phyloP scores from a whole-genome alignment of 30 jellyfish, hydroid and myxozoan genomes.

The Phacellophora camtschatica region DNA sequence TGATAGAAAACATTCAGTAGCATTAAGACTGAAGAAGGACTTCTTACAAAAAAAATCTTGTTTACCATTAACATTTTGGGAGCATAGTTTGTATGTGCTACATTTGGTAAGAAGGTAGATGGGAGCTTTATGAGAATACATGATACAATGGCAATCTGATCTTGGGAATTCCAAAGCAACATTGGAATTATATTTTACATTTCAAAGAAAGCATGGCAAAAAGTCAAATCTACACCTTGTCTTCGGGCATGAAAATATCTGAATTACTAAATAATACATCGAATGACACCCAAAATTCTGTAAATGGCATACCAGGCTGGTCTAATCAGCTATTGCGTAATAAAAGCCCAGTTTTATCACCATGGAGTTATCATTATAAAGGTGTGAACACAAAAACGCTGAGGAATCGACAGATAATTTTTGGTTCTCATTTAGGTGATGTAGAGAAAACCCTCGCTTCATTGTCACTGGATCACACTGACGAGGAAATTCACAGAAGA shows the following conservation, averaged over 20 bases:
- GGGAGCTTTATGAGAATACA: too few relatives aligned
- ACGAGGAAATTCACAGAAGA: conserved; percentile 46
- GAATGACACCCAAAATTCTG: not conserved
- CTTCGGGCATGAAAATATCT: conserved; percentile 36
- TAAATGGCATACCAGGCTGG: not conserved
- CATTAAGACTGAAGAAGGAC: too few relatives aligned
- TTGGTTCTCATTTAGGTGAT: conserved; percentile 18
- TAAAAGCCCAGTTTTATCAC: conserved; percentile 21
- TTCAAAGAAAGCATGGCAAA: not conserved
- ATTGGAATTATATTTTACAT: too few relatives aligned
- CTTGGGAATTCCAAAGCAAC: too few relatives aligned
- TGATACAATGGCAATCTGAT: too few relatives aligned
- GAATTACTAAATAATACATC: conserved; percentile 8
- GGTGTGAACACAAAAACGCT: not conserved
- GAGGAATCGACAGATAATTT: not conserved
- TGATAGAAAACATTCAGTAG: too few relatives aligned
- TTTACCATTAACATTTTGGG: too few relatives aligned
- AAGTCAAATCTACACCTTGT: conserved; percentile 20
- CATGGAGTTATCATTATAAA: conserved; percentile 22
- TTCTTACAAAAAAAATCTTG: too few relatives aligned
- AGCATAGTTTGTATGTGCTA: too few relatives aligned
- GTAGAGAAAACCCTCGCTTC: conserved; percentile 50
- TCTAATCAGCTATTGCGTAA: conserved; percentile 1
- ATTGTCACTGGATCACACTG: conserved; percentile 21
- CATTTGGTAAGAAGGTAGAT: too few relatives aligned